phyloP scores from a whole-genome alignment of 2,888 invertebrate genomes.

The Melipona beecheii region DNA sequence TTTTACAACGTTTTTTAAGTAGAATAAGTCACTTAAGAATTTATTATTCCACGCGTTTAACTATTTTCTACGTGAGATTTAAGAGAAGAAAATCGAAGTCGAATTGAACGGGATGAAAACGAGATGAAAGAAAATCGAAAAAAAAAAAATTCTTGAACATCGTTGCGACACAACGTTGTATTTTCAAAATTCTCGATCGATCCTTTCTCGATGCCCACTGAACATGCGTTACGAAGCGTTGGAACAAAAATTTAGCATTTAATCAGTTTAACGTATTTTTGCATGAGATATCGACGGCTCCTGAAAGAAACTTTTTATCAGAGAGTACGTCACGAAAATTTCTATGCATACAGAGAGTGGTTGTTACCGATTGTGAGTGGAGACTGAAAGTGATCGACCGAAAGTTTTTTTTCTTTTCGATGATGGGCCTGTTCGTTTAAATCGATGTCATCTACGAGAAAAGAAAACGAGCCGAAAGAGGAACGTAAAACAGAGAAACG shows the following conservation, averaged over 20 bases:
- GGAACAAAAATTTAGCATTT: slow-evolving; percentile 1
- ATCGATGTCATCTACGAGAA: background rate
- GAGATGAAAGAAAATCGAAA: background rate
- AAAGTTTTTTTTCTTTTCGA: slow-evolving; percentile 12
- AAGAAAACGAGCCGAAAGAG: background rate
- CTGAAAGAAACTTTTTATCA: slow-evolving; percentile 1
- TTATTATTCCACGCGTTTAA: slow-evolving; percentile 26
- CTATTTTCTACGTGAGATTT: slow-evolving; percentile 7
- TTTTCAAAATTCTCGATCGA: slow-evolving; percentile 2
- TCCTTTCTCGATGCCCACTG: background rate
- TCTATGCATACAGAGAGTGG: background rate
- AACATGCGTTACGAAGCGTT: background rate
- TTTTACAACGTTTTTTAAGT: slow-evolving; percentile 67
- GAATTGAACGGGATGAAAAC: background rate
- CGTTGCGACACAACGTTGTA: background rate
- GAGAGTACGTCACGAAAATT: background rate
- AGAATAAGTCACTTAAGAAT: slow-evolving; percentile 50
- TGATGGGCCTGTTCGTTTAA: background rate
- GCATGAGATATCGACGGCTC: slow-evolving; percentile 7
- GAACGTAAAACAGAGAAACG: background rate
- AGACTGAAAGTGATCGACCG: background rate
- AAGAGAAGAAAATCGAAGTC: background rate
- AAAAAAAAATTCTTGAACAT: background rate
- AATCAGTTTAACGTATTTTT: background rate
- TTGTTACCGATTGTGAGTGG: background rate